Base-by-base conservation (phyloP, 2,888 invertebrate genomes). In the Cyclophora albipunctata region DNA sequence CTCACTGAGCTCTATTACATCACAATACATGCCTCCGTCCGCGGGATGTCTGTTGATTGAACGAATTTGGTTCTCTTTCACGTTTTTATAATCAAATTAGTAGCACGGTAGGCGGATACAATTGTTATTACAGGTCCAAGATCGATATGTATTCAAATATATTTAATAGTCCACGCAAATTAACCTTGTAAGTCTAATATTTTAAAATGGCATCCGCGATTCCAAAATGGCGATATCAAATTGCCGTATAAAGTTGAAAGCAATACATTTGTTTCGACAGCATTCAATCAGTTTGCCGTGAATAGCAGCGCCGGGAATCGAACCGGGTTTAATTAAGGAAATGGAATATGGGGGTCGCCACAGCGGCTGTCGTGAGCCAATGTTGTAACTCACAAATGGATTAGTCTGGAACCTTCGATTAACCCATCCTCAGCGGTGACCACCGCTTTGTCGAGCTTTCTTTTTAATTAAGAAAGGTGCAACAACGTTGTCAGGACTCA, bases 361-460 rank as follows among this genome's bases (percentile, higher is more conserved):
- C 61, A 64, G 63, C 63, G 67, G 58, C 58, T 60, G 60, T 60
- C 60, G 64, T 62, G 68, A 68, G 58, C 64, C 64, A 59, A 60
- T 59, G 56, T 53, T 56, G 63, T 63, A 63, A 69, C 68, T 73
- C 69, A 73, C 81, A 84, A 85, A 84, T 84, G 82, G 84, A 85
- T 84, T 85, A 79, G 80, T 78, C 72, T 74, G 71, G 66, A 64
- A 70, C 71, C 72, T 50, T 43, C 43, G 43, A 43, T 43, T 43
- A 43, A 43, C 43, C 34, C 43, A 34, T 5, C 43, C 43, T 43
- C 42, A 40, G 7, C 5, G n/a, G 7, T 7, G 7, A 42, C 42
- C 42, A 42, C 42, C 7, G 20, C n/a, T 42, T 42, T 20, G 33
- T 43, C 6, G 34, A 34, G 33, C 5, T 43, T 43, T 43, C 43